Evolutionary conservation across 2,113 vertebrate genomes (phyloP).

Genomic region (Grallaria varia): DNA sequence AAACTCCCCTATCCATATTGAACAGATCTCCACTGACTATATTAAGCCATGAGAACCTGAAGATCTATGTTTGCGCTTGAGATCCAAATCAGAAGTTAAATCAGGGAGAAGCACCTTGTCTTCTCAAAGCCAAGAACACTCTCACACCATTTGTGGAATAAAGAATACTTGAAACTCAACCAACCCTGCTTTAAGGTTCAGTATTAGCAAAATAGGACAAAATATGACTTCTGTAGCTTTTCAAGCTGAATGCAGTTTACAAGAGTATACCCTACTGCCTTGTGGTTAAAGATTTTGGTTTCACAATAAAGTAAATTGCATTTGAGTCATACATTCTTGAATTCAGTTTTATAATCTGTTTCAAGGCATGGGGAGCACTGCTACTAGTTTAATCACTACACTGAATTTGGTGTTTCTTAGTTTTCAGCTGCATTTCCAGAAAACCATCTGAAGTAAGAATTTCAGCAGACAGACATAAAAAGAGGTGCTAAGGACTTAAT

Average conservation of each 20-base stretch:
- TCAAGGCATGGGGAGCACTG: not conserved
- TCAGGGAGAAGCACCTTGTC: not conserved
- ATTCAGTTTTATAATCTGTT: not conserved
- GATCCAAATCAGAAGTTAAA: not conserved
- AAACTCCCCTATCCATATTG: not conserved
- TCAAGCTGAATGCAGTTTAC: not conserved
- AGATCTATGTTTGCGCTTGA: accelerated
- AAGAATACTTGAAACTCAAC: not conserved
- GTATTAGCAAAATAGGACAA: not conserved
- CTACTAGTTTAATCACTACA: not conserved
- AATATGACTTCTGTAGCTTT: not conserved
- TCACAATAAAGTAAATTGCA: not conserved
- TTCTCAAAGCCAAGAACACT: not conserved
- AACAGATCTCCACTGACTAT: not conserved
- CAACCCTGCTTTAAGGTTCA: not conserved
- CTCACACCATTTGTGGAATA: not conserved
- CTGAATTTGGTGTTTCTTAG: not conserved
- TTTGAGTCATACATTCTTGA: not conserved
- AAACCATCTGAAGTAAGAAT: not conserved
- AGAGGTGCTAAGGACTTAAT: not conserved
- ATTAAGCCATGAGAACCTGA: not conserved
- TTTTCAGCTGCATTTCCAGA: not conserved
- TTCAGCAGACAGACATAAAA: not conserved
- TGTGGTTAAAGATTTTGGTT: not conserved
- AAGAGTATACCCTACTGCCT: not conserved